Evolutionary conservation across 2,888 invertebrate species (phyloP), one percentile per base, ranked within the genome.

Genomic region (Drosophila tanythrix): DNA sequence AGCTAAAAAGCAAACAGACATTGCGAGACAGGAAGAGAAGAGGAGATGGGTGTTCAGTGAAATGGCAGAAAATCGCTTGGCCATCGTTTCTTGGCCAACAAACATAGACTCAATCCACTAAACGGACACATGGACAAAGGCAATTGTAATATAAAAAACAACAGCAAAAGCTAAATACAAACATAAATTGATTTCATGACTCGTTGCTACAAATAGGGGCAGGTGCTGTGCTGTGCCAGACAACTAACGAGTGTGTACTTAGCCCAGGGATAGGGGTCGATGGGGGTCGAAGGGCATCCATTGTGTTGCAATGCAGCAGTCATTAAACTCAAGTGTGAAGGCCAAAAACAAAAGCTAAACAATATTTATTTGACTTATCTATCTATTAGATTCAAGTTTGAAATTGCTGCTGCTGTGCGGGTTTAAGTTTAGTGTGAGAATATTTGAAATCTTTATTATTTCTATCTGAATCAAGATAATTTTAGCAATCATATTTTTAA

Each of bases 181-280:
- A 68, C 68, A 83, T 76, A 88, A 85, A 89, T 88, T 88, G 88
- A 85, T 76, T 89, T 85, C 76, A 88, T 85, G 85, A 88, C 79
- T 78, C 56, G 67, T 53, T 69, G 66, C 69, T 55, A 35, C 65
- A 58, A 50, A 76, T 70, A 65, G 58, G 71, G 76, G 71, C 63
- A 75, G 56, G 58, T 70, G 64, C 25, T n/a, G 58, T 70, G 64
- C 25, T n/a, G 31, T 27, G 25, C 29, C 4, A 11, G 13, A 13
- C 27, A 62, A 62, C 55, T n/a, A 33, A 33, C 64, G 15, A 51
- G 35, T 38, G 50, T 57, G 40, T 57, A 57, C n/a, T 40, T 57
- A 31, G n/a, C 38, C 5, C 40, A 35, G 21, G 29, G n/a, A 27
- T 50, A 38, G 27, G 5, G 18, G 57, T 57, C n/a, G 29, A 13